These are phyloP conservation scores for Lagocephalus sceleratus DNA, from an alignment of 2,797 vertebrate species.

Conservation along the genomic window DNA sequence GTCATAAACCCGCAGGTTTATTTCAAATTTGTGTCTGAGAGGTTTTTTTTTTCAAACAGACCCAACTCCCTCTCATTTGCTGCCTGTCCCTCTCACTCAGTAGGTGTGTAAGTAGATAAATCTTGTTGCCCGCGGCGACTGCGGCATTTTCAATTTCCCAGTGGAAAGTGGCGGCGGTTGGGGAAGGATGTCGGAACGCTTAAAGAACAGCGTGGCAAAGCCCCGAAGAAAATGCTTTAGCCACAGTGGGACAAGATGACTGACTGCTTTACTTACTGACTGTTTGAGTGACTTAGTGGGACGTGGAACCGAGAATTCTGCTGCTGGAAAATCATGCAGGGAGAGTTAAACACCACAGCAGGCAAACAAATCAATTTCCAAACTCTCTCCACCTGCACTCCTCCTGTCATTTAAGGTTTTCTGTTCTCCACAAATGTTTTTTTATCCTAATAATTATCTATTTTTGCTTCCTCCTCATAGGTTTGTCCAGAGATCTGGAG, in stretches of 20 bases:
- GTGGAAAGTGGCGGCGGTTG: conserved; percentile 65
- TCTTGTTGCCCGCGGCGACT: conserved; percentile 69
- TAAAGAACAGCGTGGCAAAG: conserved; percentile 70
- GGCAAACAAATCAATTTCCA: conserved; percentile 35
- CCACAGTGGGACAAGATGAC: conserved; percentile 60
- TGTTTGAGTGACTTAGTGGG: conserved; percentile 45
- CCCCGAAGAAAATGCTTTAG: conserved; percentile 73
- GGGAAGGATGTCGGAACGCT: conserved; percentile 69
- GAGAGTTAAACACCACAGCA: conserved; percentile 69
- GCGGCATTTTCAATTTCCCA: conserved; percentile 77
- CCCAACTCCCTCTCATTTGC: conserved; percentile 23
- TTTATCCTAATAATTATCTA: not conserved
- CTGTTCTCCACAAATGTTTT: not conserved
- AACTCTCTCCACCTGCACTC: conserved; percentile 43
- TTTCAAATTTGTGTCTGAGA: conserved; percentile 10
- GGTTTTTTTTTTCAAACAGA: conserved; percentile 3
- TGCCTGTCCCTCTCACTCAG: conserved; percentile 52
- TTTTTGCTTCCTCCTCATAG: conserved; percentile 71
- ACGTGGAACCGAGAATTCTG: conserved; percentile 2
- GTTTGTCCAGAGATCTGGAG: conserved; percentile 97
- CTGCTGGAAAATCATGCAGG: conserved; percentile 66
- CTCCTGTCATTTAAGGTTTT: conserved; percentile 55
- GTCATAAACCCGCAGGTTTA: conserved; percentile 21
- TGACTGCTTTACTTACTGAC: conserved; percentile 51
- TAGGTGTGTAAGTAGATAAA: conserved; percentile 77